phyloP scores from a whole-genome alignment of 2,888 invertebrate genomes.

The Xestia c-nigrum region DNA sequence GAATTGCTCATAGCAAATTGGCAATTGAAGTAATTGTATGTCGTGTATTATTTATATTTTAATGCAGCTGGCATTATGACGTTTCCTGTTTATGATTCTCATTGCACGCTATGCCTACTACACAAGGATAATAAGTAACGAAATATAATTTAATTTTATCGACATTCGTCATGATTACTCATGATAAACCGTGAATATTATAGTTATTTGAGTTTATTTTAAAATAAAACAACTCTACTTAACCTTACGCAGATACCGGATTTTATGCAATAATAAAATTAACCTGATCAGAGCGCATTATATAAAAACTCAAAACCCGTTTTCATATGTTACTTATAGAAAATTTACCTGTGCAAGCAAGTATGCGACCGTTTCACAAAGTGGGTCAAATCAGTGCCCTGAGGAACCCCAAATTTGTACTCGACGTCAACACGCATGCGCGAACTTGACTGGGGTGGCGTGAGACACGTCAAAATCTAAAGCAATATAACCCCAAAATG shows the following conservation, averaged over 20 bases:
- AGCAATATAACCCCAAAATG: slow-evolving; percentile 54
- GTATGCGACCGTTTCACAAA: background rate
- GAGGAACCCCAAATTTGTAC: slow-evolving; percentile 58
- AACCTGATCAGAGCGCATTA: no score
- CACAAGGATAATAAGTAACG: slow-evolving; percentile 14
- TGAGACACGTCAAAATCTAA: slow-evolving; percentile 46
- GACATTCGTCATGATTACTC: background rate
- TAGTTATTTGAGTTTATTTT: background rate
- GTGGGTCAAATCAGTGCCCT: slow-evolving; percentile 35
- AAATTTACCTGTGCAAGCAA: background rate
- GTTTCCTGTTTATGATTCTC: background rate
- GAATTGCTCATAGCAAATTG: background rate
- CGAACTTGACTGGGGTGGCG: slow-evolving; percentile 59
- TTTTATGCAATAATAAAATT: background rate
- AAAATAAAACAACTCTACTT: background rate
- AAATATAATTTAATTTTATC: background rate
- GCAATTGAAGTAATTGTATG: background rate
- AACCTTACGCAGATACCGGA: no score
- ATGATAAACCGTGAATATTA: background rate
- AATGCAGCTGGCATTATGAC: no score
- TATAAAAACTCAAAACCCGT: no score
- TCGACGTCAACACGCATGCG: slow-evolving; percentile 72
- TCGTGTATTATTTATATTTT: no score
- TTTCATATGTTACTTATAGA: no score
- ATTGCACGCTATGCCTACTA: background rate